These are phyloP conservation scores for Drosophila gunungcola DNA, from an alignment of 1,140 invertebrate species.

Conservation along the genomic window DNA sequence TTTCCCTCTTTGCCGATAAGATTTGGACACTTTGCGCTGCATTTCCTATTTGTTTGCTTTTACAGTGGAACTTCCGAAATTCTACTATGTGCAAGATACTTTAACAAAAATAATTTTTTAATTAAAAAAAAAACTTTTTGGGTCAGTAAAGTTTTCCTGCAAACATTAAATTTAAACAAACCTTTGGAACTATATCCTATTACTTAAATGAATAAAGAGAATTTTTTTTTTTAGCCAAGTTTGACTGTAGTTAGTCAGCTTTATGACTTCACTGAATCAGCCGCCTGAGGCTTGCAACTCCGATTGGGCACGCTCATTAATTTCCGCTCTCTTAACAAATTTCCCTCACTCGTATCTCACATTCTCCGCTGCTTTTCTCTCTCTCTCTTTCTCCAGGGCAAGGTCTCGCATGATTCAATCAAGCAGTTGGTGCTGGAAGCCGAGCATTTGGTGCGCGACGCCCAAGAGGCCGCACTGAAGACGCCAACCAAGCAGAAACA, in stretches of 20 bases:
- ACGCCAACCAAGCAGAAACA: conserved; percentile 84
- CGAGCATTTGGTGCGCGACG: conserved; percentile 84
- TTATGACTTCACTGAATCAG: conserved; percentile 26
- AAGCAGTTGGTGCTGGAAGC: conserved; percentile 84
- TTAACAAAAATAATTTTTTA: too few species aligned
- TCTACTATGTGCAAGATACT: neutral
- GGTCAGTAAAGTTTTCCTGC: too few species aligned
- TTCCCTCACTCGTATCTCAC: conserved; percentile 15
- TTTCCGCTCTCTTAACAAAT: conserved; percentile 33
- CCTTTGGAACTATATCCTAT: too few species aligned
- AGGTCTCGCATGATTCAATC: conserved; percentile 84
- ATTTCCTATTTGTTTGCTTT: neutral
- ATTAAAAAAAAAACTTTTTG: too few species aligned
- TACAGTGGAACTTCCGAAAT: neutral
- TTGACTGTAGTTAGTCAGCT: conserved; percentile 26
- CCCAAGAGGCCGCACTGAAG: conserved; percentile 77
- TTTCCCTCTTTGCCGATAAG: conserved; percentile 23
- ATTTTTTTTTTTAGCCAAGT: neutral
- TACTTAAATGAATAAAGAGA: neutral
- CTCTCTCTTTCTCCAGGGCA: conserved; percentile 57
- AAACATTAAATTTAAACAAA: too few species aligned
- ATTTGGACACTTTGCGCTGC: conserved; percentile 2
- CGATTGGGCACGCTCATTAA: conserved; percentile 73
- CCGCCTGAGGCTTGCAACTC: conserved; percentile 19
- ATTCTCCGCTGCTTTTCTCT: conserved; percentile 11